Evolutionary conservation across 2,797 vertebrate genomes (phyloP), one percentile per base, ranked within the genome.

Genomic region (Myotis findleyi): DNA sequence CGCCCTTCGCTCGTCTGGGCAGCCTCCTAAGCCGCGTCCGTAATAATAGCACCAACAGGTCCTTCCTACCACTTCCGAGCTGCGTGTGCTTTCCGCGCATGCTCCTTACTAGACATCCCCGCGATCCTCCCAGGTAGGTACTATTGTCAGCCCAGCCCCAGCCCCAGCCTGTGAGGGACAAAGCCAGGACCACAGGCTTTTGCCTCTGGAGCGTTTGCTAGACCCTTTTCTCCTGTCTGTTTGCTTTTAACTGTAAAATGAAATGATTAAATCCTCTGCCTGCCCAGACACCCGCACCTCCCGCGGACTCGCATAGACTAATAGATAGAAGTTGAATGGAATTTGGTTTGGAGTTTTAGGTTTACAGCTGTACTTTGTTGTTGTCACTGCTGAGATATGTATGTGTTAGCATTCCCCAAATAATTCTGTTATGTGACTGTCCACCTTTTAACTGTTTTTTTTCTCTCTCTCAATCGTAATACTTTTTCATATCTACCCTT

Each of bases 101-200:
- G 85, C 87, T 86, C 88, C 55, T 7, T 62, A 51, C 41, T 93
- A 93, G 69, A 64, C 38, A 38, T 83, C 84, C 80, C 91, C 57
- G 4, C 83, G 66, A 7, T 71, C 91, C 81, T 51, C 0, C 18
- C 62, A 94, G 90, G 94, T 96, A 94, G 90, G 90, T 96, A 68
- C 64, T 30, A 2, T 57, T 69, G 77, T 59, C 55, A 16, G 47
- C 17, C n/a, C 62, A 36, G 27, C 51, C 75, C 80, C 84, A 69
- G 27, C 51, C 75, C 80, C 84, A 69, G 49, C 59, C 73, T 11
- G 14, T 2, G 33, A 53, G 41, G 27, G 62, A 85, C 69, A 49
- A 64, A 91, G 89, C 72, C 72, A 23, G 10, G 49, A 13, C 36
- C 53, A 10, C 64, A 66, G 86, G 47, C 76, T 30, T 47, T 21